Evolutionary conservation across 2,797 vertebrate species (phyloP).

Genomic region (Rhinella marina): DNA sequence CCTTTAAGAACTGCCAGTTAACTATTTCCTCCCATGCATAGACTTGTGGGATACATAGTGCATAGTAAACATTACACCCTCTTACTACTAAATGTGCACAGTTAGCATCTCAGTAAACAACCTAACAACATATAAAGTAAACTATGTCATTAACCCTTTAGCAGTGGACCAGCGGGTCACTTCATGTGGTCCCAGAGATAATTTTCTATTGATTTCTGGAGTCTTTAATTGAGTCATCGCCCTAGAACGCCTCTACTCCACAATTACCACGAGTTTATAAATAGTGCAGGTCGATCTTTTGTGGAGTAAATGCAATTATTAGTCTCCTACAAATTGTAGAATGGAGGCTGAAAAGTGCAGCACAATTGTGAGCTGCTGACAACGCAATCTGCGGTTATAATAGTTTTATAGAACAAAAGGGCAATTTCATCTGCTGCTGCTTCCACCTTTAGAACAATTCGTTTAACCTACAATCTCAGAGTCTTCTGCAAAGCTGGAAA

Average conservation of each 20-base stretch:
- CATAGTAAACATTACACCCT: no score
- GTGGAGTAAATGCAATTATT: not conserved
- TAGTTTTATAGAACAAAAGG: not conserved
- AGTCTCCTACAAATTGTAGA: not conserved
- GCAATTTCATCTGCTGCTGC: slow-evolving; percentile 19
- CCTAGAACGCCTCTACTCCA: not conserved
- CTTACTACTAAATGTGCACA: no score
- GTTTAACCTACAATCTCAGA: slow-evolving; percentile 4
- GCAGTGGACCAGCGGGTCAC: no score
- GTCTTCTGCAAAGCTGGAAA: not conserved
- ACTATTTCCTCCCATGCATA: no score
- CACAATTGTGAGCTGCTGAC: not conserved
- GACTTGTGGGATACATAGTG: no score
- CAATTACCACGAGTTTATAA: not conserved
- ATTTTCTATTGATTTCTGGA: not conserved
- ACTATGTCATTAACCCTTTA: no score
- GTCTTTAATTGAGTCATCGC: not conserved
- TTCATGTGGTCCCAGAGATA: not conserved
- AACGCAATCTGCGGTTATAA: not conserved
- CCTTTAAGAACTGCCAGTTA: no score
- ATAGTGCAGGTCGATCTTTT: not conserved
- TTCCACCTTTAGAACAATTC: not conserved
- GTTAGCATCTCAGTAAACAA: no score
- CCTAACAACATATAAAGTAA: no score
- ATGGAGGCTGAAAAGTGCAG: not conserved